phyloP scores from a whole-genome alignment of 1,140 invertebrate genomes.

The Neoseiulus cucumeris region DNA sequence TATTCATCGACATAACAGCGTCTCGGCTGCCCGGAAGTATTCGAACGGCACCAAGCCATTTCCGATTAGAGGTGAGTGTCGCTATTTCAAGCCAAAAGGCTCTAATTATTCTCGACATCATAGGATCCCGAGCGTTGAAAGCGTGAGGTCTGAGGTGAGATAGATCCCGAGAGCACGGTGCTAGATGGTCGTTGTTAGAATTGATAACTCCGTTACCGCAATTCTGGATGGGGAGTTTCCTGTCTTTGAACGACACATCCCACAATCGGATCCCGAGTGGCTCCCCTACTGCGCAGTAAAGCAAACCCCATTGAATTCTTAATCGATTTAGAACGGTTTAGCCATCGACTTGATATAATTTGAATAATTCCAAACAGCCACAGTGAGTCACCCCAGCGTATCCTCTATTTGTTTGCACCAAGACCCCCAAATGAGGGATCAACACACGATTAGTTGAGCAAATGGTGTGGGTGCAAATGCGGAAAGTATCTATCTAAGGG shows the following conservation, averaged over 20 bases:
- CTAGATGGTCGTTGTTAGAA: not conserved
- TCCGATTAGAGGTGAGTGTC: slow-evolving; percentile 8
- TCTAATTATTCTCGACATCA: not conserved
- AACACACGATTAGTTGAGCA: too few species aligned
- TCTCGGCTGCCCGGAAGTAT: not conserved
- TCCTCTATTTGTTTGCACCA: too few species aligned
- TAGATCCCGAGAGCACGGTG: not conserved
- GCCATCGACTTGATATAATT: too few species aligned
- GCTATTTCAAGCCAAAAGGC: not conserved
- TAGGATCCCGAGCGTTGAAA: not conserved
- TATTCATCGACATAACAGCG: not conserved
- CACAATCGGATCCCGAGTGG: too few species aligned
- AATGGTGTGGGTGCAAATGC: too few species aligned
- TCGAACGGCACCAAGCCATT: slow-evolving; percentile 1
- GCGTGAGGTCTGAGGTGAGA: not conserved
- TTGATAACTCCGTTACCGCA: not conserved
- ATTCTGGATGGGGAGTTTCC: not conserved
- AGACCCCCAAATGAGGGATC: too few species aligned
- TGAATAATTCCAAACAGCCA: too few species aligned
- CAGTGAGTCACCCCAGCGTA: too few species aligned
- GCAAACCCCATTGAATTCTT: too few species aligned
- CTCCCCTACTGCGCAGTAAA: too few species aligned
- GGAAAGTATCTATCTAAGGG: too few species aligned
- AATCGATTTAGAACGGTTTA: too few species aligned
- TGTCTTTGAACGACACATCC: not conserved